These are phyloP conservation scores for Ecdyonurus torrentis DNA, from an alignment of 2,888 invertebrate species.

Conservation along the genomic window DNA sequence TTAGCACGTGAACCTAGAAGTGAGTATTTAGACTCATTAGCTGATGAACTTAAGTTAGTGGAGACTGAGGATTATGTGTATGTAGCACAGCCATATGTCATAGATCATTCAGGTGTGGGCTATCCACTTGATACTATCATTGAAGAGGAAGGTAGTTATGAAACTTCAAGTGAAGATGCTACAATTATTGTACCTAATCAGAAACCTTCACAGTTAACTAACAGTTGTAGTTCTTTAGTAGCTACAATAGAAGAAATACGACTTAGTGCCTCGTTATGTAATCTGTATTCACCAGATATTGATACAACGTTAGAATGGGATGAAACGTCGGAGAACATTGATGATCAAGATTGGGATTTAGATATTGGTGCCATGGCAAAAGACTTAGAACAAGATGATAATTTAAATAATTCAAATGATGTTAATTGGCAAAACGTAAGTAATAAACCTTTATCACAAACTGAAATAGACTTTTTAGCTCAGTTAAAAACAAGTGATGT, in stretches of 20 bases:
- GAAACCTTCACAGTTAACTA: neutral
- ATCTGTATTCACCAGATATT: constrained; percentile 23
- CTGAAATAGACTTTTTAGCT: constrained; percentile 2
- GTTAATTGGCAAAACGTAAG: constrained; percentile 7
- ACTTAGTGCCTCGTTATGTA: constrained; percentile 37
- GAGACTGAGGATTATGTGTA: no score
- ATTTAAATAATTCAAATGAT: constrained; percentile 5
- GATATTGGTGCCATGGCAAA: no score
- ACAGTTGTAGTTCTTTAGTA: constrained; percentile 39
- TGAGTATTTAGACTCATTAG: constrained; percentile 36
- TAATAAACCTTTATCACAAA: neutral
- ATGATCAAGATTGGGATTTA: constrained; percentile 19
- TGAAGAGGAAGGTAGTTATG: constrained; percentile 34
- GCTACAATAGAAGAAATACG: constrained; percentile 46
- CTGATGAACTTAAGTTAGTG: constrained; percentile 30
- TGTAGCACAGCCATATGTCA: no score
- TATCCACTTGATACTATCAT: constrained; percentile 33
- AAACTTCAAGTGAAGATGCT: constrained; percentile 24
- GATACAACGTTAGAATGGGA: no score
- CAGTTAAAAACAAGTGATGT: constrained; percentile 12
- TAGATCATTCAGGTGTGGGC: constrained; percentile 31
- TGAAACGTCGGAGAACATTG: constrained; percentile 8
- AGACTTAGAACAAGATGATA: no score
- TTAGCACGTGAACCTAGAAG: constrained; percentile 18
- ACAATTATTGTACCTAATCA: constrained; percentile 11